These are phyloP conservation scores for Lasioglossum marginatum DNA, from an alignment of 2,888 invertebrate species.

Conservation along the genomic window DNA sequence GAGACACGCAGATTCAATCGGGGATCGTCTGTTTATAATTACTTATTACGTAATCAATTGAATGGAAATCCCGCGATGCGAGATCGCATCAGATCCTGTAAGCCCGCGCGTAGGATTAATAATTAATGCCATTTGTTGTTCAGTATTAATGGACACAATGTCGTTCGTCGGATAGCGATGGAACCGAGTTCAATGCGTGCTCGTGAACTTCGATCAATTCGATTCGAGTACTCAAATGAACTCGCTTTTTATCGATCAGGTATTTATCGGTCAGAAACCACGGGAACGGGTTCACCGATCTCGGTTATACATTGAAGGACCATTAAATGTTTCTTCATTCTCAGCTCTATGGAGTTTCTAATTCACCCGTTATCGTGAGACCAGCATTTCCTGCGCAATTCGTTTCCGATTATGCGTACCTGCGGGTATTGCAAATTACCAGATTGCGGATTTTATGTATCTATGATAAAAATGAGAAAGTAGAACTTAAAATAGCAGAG, in stretches of 20 bases:
- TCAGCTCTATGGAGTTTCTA: slow-evolving; percentile 18
- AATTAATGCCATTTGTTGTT: slow-evolving; percentile 28
- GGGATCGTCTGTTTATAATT: slow-evolving; percentile 40
- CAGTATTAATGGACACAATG: neutral
- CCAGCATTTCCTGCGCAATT: slow-evolving; percentile 31
- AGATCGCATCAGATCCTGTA: slow-evolving; percentile 50
- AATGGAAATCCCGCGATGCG: slow-evolving; percentile 58
- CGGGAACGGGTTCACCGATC: neutral
- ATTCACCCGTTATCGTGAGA: slow-evolving; percentile 22
- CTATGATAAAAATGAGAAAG: slow-evolving; percentile 17
- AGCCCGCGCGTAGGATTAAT: slow-evolving; percentile 17
- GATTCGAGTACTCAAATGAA: neutral
- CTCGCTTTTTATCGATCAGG: neutral
- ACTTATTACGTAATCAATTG: slow-evolving; percentile 52
- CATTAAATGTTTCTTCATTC: slow-evolving; percentile 38
- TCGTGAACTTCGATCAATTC: neutral
- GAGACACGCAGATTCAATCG: slow-evolving; percentile 24
- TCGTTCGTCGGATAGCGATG: neutral
- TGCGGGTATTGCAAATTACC: slow-evolving; percentile 40
- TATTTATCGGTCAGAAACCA: neutral
- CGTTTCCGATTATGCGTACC: slow-evolving; percentile 23
- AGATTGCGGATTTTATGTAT: slow-evolving; percentile 21
- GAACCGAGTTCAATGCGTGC: neutral
- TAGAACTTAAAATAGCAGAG: neutral
- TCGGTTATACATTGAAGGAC: neutral